Evolutionary conservation across 2,888 invertebrate genomes (phyloP).

Genomic region (Torymus auratus): DNA sequence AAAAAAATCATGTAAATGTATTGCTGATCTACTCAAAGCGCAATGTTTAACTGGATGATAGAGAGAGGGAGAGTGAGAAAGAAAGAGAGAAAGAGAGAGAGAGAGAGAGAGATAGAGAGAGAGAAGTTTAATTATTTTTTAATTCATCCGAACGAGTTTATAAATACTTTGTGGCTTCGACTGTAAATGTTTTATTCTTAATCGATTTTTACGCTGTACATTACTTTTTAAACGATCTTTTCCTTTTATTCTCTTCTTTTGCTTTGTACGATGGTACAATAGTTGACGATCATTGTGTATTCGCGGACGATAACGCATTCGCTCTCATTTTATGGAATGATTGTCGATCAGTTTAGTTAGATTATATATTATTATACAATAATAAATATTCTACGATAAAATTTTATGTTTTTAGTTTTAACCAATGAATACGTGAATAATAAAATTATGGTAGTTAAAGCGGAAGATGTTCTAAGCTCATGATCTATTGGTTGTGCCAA

Average conservation of each 20-base stretch:
- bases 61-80: slow-evolving; percentile 6
- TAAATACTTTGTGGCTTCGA: slow-evolving; percentile 52
- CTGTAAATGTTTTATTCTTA: slow-evolving; percentile 58
- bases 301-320: slow-evolving; percentile 45
- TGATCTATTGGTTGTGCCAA: slow-evolving; percentile 55
- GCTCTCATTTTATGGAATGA: slow-evolving; percentile 58
- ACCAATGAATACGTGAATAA: slow-evolving; percentile 38
- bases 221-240: slow-evolving; percentile 49
- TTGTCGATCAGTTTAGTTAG: slow-evolving; percentile 54
- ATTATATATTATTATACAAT: slow-evolving; percentile 27
- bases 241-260: slow-evolving; percentile 53
- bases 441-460: slow-evolving; percentile 27
- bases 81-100: slow-evolving; percentile 38
- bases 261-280: slow-evolving; percentile 53
- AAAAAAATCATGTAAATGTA: slow-evolving; percentile 49
- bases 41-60: slow-evolving; percentile 37
- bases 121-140: slow-evolving; percentile 51
- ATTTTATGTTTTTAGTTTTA: slow-evolving; percentile 48
- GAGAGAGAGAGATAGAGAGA: slow-evolving; percentile 22
- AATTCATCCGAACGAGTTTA: slow-evolving; percentile 51
- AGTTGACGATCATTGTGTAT: slow-evolving; percentile 54
- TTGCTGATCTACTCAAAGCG: slow-evolving; percentile 48
- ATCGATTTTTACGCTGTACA: slow-evolving; percentile 57
- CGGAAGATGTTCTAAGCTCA: slow-evolving; percentile 40
- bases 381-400: slow-evolving; percentile 53